phyloP scores from a whole-genome alignment of 2,113 vertebrate species.

The Solenodon paradoxus region DNA sequence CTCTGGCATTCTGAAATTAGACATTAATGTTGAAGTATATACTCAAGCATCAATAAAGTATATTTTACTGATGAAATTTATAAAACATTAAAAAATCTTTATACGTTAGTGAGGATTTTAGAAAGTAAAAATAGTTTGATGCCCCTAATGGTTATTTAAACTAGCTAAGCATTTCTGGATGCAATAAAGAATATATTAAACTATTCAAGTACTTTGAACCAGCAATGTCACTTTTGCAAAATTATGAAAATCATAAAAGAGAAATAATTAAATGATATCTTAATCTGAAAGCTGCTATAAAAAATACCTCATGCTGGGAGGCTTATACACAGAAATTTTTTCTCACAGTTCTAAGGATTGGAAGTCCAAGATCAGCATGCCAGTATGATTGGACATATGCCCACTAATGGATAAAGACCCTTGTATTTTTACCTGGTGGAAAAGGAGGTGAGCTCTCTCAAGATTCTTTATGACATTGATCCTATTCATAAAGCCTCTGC shows the following conservation, averaged over 20 bases:
- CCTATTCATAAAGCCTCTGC: background rate
- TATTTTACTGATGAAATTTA: background rate
- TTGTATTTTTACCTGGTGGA: too few relatives aligned
- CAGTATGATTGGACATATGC: fast-evolving
- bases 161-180: background rate
- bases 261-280: background rate
- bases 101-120: background rate
- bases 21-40: background rate
- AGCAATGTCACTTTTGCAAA: background rate
- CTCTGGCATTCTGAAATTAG: too few relatives aligned
- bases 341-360: too few relatives aligned
- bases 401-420: too few relatives aligned
- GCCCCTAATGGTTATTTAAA: background rate
- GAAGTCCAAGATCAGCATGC: background rate
- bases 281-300: background rate
- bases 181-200: background rate
- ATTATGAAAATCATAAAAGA: background rate
- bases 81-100: background rate
- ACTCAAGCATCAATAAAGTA: background rate
- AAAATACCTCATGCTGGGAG: background rate
- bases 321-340: background rate
- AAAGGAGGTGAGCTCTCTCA: background rate
- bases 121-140: background rate
- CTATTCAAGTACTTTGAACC: background rate
- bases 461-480: background rate